Percentiles rank a stretch among this genome's conserved stretches.
Conservation (phyloP, 2,797 vertebrate genomes). For the Amazona ochrocephala region DNA sequence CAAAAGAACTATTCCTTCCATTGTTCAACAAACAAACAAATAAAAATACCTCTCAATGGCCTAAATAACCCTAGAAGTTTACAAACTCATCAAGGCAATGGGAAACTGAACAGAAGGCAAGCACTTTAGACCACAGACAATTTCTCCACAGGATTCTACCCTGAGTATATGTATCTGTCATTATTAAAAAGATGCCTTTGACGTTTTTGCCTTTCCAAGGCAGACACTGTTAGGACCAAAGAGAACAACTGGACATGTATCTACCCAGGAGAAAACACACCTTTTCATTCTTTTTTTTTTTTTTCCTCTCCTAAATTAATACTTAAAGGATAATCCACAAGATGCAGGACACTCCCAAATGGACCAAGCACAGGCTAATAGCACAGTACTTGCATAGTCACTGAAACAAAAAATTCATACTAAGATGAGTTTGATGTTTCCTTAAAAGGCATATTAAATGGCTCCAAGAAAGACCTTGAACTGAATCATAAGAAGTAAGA, state of each 20-base stretch:
- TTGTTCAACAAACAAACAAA: background rate
- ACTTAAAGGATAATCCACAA: background rate
- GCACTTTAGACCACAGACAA: background rate
- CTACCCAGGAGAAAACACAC: rapidly evolving
- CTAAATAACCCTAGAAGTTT: background rate
- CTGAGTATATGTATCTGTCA: background rate
- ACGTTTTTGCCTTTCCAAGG: background rate
- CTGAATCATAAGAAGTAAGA: background rate
- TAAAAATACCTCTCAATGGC: background rate
- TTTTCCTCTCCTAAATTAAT: background rate
- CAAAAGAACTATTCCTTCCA: background rate
- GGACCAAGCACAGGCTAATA: background rate
- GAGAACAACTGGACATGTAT: background rate
- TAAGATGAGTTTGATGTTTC: background rate
- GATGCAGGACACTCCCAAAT: background rate
- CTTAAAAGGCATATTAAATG: background rate
- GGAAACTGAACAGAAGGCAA: background rate
- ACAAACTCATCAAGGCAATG: background rate
- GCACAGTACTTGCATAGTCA: background rate
- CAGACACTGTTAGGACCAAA: background rate
- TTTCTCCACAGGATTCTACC: background rate
- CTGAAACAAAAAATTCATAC: background rate
- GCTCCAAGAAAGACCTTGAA: background rate
- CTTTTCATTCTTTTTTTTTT: background rate
- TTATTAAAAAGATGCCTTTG: background rate